Percentiles rank a stretch among this genome's conserved stretches.
Evolutionary conservation across 2,113 vertebrate genomes (phyloP).

Genomic region (Caranx ignobilis): DNA sequence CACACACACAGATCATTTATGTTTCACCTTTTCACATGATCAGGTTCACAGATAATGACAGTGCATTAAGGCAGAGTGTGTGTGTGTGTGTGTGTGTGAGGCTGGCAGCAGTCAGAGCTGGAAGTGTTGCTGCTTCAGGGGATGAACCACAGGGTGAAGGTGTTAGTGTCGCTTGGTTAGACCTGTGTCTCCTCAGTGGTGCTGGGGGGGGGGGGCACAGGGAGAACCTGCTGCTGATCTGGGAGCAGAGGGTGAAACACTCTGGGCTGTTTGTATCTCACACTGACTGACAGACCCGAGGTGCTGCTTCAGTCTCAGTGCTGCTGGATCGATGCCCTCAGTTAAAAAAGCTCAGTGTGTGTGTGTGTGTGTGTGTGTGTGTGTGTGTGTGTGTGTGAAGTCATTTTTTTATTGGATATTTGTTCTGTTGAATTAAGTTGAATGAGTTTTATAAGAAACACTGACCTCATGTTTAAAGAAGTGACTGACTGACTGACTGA

Average conservation of each 20-base stretch:
- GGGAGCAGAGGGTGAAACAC: background rate
- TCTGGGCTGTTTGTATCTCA: conserved; percentile 19
- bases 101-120: too few relatives aligned
- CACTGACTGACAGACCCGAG: background rate
- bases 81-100: too few relatives aligned
- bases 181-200: background rate
- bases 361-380: too few relatives aligned
- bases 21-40: background rate
- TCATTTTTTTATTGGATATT: background rate
- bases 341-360: background rate
- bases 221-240: background rate
- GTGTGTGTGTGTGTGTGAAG: background rate
- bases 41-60: background rate
- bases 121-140: conserved; percentile 39
- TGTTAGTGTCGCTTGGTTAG: conserved; percentile 48
- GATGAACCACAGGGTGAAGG: conserved; percentile 26
- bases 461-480: background rate
- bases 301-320: background rate
- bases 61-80: background rate
- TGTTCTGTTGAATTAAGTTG: background rate
- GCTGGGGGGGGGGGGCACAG: background rate
- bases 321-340: conserved; percentile 1
- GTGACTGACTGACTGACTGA: too few relatives aligned
- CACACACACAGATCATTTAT: too few relatives aligned
- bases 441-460: background rate